Evolutionary conservation across 1,140 invertebrate genomes (phyloP), one percentile per base, ranked within the genome.

Genomic region (Zaprionus ghesquierei): DNA sequence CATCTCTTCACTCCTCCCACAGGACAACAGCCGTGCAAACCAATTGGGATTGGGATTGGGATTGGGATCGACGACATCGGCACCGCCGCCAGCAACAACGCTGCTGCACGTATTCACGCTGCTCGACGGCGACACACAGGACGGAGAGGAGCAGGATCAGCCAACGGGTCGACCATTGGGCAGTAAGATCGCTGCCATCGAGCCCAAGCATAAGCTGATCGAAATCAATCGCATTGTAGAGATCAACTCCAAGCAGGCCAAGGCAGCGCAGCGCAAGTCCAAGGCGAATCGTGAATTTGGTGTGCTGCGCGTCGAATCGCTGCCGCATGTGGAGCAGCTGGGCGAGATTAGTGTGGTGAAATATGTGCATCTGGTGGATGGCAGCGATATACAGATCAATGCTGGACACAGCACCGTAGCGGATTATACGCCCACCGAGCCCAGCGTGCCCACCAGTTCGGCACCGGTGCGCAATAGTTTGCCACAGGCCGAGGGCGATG

Each of bases 211-310:
- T 76, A 94, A 94, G 90, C 78, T 95, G 9, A 94, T 95, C 70
- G 94, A 94, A 75, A 93, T 95, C 5, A 95, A 94, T 85, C 93
- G 95, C 89, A 93, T 95, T 64, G 94, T 95, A 2, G 94, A 95
- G 92, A 93, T 95, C 13, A 93, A 94, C 38, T 94, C 94, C 0
- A 94, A 95, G 89, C 92, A 94, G 81, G 93, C 93, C 54, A 94
- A 94, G 89, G 63, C 93, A 51, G 92, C 93, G 27, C 92, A 92
- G 53, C 78, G 94, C 22, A 94, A 94, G 63, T 93, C 93, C 54
- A 94, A 94, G 68, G 93, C 94, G 73, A 93, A 94, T 79, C 93
- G 93, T 31, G 92, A 92, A 29, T 89, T 93, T 20, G 68, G 74
- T 18, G 53, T 41, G 0, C 12, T 94, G 31, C 93, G 92, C 53